phyloP scores from a whole-genome alignment of 1,140 invertebrate species.

The Drosophila elegans region DNA sequence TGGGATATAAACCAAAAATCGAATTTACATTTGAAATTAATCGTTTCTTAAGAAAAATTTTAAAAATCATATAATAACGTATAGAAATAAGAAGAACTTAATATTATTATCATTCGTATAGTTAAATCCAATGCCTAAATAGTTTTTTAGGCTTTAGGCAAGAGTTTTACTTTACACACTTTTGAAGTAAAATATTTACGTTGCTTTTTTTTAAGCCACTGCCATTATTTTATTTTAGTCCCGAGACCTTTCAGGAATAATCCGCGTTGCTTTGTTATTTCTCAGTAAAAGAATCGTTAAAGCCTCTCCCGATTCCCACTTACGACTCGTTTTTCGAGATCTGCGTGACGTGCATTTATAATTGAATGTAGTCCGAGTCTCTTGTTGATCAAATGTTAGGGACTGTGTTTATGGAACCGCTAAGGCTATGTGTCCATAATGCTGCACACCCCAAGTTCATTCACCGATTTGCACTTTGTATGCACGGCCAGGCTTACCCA shows the following conservation, averaged over 20 bases:
- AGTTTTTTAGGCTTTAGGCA: too few species aligned
- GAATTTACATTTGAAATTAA: too few species aligned
- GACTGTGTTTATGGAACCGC: constrained; percentile 41
- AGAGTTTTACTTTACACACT: background rate
- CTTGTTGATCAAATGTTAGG: constrained; percentile 14
- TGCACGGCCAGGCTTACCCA: constrained; percentile 73
- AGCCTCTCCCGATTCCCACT: constrained; percentile 18
- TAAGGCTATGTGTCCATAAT: constrained; percentile 78
- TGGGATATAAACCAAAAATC: background rate
- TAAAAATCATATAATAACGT: too few species aligned
- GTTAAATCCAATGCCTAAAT: too few species aligned
- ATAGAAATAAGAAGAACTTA: too few species aligned
- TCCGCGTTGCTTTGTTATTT: background rate
- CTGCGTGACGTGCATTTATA: constrained; percentile 60
- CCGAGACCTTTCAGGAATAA: background rate
- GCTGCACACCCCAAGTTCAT: constrained; percentile 62
- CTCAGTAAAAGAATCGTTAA: constrained; percentile 15
- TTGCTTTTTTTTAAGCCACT: background rate
- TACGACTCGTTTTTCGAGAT: constrained; percentile 59
- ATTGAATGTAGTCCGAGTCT: constrained; percentile 17
- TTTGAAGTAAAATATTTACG: background rate
- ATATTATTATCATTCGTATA: too few species aligned
- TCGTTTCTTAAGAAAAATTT: too few species aligned
- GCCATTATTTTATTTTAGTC: background rate
- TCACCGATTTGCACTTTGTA: constrained; percentile 71